Evolutionary conservation across 2,797 vertebrate genomes (phyloP).

Genomic region (Discoglossus pictus): DNA sequence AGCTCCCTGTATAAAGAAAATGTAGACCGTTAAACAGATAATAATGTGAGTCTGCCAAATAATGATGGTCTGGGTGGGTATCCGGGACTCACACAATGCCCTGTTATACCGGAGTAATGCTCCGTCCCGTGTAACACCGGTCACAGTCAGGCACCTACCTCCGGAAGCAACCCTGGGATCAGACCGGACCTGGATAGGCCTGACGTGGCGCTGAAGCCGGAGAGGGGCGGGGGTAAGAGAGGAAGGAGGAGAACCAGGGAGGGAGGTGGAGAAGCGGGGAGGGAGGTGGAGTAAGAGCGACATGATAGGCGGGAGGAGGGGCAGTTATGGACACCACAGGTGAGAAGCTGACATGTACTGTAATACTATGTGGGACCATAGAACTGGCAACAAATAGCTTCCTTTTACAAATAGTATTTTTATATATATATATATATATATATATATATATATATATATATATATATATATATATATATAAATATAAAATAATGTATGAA

Average conservation of each 20-base stretch:
- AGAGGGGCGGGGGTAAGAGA: conserved; percentile 53
- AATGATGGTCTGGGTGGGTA: too few relatives aligned
- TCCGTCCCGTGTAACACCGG: fast-evolving
- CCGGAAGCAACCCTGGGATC: background rate
- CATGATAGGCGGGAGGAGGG: too few relatives aligned
- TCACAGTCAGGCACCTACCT: background rate
- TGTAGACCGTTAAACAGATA: too few relatives aligned
- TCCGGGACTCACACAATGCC: background rate
- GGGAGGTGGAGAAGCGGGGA: conserved; percentile 14
- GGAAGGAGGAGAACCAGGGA: too few relatives aligned
- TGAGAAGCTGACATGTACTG: background rate
- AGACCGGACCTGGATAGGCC: conserved; percentile 24
- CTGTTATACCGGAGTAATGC: background rate
- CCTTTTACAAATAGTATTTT: too few relatives aligned
- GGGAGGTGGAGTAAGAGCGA: fast-evolving
- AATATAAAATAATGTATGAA: too few relatives aligned
- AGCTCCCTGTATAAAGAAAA: background rate
- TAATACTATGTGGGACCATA: background rate
- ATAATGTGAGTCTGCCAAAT: too few relatives aligned
- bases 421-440: background rate
- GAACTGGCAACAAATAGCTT: too few relatives aligned
- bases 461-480: too few relatives aligned
- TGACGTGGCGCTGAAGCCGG: conserved; percentile 53
- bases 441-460: too few relatives aligned
- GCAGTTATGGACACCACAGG: background rate